Conservation (phyloP, 2,888 invertebrate species). For the Phytoseiulus persimilis region DNA sequence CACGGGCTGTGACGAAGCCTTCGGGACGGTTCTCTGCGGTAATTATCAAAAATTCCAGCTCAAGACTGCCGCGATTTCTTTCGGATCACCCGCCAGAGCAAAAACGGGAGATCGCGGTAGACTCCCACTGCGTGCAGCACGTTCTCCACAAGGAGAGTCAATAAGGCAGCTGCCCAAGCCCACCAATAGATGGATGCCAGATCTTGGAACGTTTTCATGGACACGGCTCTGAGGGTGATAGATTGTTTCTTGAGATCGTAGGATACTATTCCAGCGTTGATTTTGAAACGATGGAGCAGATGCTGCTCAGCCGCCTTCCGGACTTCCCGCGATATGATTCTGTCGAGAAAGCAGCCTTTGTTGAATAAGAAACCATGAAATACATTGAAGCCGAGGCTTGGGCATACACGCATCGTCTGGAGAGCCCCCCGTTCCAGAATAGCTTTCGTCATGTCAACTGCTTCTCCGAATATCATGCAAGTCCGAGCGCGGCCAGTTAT, state of each 20-base stretch:
- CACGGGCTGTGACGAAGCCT: too few species aligned
- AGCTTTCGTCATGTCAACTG: neutral
- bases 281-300: neutral
- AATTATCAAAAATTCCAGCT: too few species aligned
- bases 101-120: too few species aligned
- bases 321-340: neutral
- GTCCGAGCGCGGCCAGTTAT: neutral
- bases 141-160: too few species aligned
- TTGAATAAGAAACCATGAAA: neutral
- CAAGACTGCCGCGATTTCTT: too few species aligned
- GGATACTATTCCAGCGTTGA: neutral
- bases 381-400: neutral
- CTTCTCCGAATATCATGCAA: neutral
- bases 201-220: neutral
- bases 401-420: neutral
- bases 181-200: neutral
- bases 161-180: neutral
- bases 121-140: too few species aligned
- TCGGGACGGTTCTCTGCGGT: too few species aligned
- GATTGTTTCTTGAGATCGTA: neutral
- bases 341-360: neutral
- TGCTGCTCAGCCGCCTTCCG: neutral
- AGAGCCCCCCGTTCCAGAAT: neutral
- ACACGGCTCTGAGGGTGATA: neutral
- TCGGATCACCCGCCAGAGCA: too few species aligned